Evolutionary conservation across 2,797 vertebrate genomes (phyloP).

Genomic region (Leptodactylus fallax): DNA sequence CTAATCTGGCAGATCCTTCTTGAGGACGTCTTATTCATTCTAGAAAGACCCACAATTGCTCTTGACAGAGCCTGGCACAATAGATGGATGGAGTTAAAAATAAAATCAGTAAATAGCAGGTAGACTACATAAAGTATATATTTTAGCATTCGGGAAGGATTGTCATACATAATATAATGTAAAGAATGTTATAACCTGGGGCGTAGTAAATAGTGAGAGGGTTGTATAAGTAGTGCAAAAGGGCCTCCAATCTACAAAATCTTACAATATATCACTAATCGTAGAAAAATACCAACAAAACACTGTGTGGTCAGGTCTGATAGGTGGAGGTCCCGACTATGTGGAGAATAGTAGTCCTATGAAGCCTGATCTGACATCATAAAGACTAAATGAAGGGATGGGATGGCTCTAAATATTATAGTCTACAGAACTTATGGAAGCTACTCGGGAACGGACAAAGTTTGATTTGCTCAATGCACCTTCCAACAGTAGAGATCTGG

Average conservation of each 20-base stretch:
- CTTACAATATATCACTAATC: neutral
- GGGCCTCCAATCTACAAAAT: neutral
- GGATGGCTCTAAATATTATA: no score
- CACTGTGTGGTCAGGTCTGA: neutral
- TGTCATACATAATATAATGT: neutral
- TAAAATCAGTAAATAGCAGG: neutral
- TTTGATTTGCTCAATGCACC: neutral
- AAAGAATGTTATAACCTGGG: neutral
- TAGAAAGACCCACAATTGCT: neutral
- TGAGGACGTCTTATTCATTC: neutral
- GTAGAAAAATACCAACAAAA: neutral
- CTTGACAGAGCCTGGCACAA: neutral
- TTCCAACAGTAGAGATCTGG: neutral
- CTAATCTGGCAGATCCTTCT: conserved; percentile 11
- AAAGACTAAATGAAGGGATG: no score
- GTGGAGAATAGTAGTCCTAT: neutral
- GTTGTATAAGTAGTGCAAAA: neutral
- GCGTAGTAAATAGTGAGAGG: neutral
- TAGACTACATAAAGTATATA: neutral
- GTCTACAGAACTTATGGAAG: no score
- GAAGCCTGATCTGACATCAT: neutral
- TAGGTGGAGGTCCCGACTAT: neutral
- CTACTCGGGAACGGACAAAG: no score
- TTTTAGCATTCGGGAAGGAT: neutral
- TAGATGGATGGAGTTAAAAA: neutral